Conservation (phyloP, 2,113 vertebrate species). For the Dolichallabes microphthalmus region DNA sequence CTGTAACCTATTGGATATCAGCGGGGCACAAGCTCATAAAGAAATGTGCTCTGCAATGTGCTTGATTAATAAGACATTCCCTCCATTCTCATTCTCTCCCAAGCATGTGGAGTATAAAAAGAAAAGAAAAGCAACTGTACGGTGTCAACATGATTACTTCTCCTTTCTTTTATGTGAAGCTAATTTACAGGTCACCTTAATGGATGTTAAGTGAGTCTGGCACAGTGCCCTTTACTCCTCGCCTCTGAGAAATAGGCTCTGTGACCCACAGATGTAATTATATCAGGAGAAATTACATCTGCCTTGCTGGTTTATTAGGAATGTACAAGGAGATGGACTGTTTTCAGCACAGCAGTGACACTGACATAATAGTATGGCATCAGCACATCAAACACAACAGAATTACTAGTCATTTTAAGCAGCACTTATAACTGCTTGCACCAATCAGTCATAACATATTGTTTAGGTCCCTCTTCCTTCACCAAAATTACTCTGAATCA, state of each 20-base stretch:
- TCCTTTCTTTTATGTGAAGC: conserved; percentile 14
- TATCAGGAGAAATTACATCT: conserved; percentile 1
- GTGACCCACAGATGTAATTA: conserved; percentile 27
- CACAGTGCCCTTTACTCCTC: conserved; percentile 22
- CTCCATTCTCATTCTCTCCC: not conserved
- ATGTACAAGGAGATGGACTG: not conserved
- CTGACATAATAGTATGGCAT: not conserved
- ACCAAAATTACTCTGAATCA: not conserved
- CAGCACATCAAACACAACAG: not conserved
- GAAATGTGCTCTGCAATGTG: not conserved
- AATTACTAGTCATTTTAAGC: not conserved
- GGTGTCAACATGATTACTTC: conserved; percentile 14
- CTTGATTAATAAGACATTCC: conserved; percentile 33
- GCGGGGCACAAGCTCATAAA: conserved; percentile 20
- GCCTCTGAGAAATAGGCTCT: not conserved
- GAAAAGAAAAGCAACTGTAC: conserved; percentile 20
- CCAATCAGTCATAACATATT: not conserved
- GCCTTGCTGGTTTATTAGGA: not conserved
- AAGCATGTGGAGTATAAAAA: conserved; percentile 31
- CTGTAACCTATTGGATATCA: conserved; percentile 44
- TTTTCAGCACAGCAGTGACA: conserved; percentile 12
- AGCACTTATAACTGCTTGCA: too few relatives aligned
- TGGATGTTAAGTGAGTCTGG: conserved; percentile 1
- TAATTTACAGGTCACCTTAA: conserved; percentile 39
- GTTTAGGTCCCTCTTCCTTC: too few relatives aligned